Evolutionary conservation across 1,140 invertebrate species (phyloP), one percentile per base, ranked within the genome.

Genomic region (Matsumurasca onukii): DNA sequence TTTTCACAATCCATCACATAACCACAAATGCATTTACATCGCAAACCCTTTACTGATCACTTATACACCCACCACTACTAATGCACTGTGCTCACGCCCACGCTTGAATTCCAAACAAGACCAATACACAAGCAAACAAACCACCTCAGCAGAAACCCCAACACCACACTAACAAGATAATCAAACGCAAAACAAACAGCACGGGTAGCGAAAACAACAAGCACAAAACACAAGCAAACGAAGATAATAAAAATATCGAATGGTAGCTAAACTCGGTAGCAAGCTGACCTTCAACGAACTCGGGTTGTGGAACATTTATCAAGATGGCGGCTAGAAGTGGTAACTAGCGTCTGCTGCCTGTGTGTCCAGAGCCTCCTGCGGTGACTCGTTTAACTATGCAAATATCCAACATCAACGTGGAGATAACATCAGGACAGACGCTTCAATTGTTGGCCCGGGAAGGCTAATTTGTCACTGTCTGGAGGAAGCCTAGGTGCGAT

Each of bases 331-430:
- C n/a, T 13, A 27, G 55, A 59, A 59, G 55, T 59, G 55, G 55
- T 59, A 59, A 59, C 55, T 59, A 59, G 55, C 22, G 24, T 27
- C 30, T 27, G 22, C 55, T 59, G 24, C 55, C 55, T 59, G 55
- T 59, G 25, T 13, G 55, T 59, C 55, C 55, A 22, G 55, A 22
- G 9, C n/a, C n/a, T n/a, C 55, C 55, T n/a, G 55, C 55, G 55
- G 55, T n/a, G 55, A 59, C 55, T 59, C 55, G 55, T 59, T 29
- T 59, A 29, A 59, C 55, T 59, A 59, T 59, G 55, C 55, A 59
- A 59, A 59, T 59, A 59, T 59, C 55, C 55, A 59, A 59, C 55
- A 59, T 59, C 55, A 59, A 29, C 25, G 55, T 39, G 55, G 3
- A 59, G 55, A 59, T 59, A 59, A 59, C 22, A 59, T 59, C 55